Conservation (phyloP, 2,113 vertebrate genomes). For the Lagopus leucura region DNA sequence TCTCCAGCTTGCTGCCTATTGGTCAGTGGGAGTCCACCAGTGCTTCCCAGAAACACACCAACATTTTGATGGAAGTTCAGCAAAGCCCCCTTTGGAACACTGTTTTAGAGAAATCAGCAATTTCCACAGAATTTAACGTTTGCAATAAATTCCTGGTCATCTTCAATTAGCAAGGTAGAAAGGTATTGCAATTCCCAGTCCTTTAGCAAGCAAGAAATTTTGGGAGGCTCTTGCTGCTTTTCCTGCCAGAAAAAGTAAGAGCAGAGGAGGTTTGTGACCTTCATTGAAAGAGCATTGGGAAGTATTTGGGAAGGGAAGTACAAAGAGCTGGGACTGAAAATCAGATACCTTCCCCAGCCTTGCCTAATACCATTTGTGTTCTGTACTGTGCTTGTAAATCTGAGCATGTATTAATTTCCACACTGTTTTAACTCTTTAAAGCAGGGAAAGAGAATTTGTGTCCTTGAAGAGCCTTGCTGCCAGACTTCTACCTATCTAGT, state of each 20-base stretch:
- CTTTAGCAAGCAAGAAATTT: background rate
- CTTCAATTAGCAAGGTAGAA: background rate
- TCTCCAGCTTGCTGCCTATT: background rate
- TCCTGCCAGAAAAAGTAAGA: background rate
- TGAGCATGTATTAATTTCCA: constrained; percentile 8
- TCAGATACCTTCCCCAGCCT: background rate
- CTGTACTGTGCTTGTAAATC: background rate
- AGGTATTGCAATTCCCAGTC: background rate
- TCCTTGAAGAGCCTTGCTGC: background rate
- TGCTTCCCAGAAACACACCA: fast-evolving
- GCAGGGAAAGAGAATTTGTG: background rate
- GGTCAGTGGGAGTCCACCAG: background rate
- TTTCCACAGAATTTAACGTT: background rate
- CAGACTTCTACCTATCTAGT: background rate
- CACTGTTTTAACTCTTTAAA: constrained; percentile 17
- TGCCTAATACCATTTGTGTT: background rate
- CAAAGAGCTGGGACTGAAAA: background rate
- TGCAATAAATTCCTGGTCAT: background rate
- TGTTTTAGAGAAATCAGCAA: background rate
- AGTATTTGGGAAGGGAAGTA: background rate
- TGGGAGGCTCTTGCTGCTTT: background rate
- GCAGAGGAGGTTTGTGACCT: background rate
- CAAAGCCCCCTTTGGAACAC: background rate
- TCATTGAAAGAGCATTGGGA: background rate
- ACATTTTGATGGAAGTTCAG: background rate